Conservation (phyloP, 2,888 invertebrate species). For the Epicampocera succincta region DNA sequence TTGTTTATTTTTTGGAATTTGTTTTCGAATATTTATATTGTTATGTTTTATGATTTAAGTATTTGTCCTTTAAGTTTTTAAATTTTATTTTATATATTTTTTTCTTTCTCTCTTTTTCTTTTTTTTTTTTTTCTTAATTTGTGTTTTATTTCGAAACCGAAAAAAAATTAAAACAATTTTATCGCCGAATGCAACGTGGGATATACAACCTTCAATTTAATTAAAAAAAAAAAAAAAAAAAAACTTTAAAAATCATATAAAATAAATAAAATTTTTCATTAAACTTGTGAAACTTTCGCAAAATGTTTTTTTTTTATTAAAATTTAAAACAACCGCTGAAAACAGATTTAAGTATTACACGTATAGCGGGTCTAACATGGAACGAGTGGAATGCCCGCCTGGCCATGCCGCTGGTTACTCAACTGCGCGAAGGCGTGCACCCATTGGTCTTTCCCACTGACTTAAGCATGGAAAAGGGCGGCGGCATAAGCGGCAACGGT, state of each 20-base stretch:
- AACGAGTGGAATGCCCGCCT: conserved; percentile 89
- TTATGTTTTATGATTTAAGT: conserved; percentile 56
- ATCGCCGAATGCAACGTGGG: conserved; percentile 35
- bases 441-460: conserved; percentile 81
- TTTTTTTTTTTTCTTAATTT: conserved; percentile 69
- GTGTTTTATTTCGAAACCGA: conserved; percentile 46
- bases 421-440: conserved; percentile 83
- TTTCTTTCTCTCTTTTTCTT: conserved; percentile 69
- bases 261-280: too few species aligned
- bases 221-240: neutral
- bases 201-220: conserved; percentile 1
- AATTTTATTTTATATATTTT: conserved; percentile 68
- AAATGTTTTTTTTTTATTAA: conserved; percentile 32
- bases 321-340: conserved; percentile 73
- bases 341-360: conserved; percentile 88
- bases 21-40: conserved; percentile 56
- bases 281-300: neutral
- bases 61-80: conserved; percentile 59
- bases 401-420: conserved; percentile 86
- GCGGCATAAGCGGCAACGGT: conserved; percentile 55
- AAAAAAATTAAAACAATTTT: conserved; percentile 20
- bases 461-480: conserved; percentile 79
- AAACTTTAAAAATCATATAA: too few species aligned
- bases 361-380: conserved; percentile 87
- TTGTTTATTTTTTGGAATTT: conserved; percentile 31